phyloP scores from a whole-genome alignment of 2,888 invertebrate species.

The Holacanthella duospinosa region DNA sequence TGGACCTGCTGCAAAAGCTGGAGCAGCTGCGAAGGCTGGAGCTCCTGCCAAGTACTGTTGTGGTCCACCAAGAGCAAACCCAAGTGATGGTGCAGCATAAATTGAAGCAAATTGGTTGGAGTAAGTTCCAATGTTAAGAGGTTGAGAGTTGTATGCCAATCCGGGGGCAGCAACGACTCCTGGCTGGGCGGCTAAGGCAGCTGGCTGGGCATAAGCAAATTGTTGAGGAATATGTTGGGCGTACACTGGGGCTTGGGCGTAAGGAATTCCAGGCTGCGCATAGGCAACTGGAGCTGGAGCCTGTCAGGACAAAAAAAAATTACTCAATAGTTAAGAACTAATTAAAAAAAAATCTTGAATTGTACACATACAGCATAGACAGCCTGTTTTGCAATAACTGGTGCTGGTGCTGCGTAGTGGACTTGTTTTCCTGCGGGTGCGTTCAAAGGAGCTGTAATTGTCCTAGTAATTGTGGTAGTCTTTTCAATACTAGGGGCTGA shows the following conservation, averaged over 20 bases:
- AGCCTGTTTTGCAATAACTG: conserved; percentile 6
- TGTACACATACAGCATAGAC: neutral
- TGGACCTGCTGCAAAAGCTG: conserved; percentile 8
- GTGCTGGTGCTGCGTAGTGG: conserved; percentile 14
- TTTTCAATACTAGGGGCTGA: conserved; percentile 22
- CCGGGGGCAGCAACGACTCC: conserved; percentile 11
- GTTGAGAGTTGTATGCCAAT: conserved; percentile 14
- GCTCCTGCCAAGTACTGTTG: neutral
- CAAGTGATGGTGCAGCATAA: conserved; percentile 29
- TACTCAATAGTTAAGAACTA: neutral
- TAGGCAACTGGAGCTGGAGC: conserved; percentile 9
- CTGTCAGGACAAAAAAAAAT: conserved; percentile 4
- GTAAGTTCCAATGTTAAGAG: neutral
- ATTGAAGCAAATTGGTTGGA: conserved; percentile 18
- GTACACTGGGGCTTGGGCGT: conserved; percentile 7
- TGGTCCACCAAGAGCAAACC: conserved; percentile 27
- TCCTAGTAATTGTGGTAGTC: conserved; percentile 23
- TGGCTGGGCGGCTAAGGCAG: neutral
- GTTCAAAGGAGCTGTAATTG: conserved; percentile 22
- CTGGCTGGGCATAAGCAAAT: neutral
- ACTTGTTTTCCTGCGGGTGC: conserved; percentile 19
- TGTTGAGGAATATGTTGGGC: too few relatives aligned
- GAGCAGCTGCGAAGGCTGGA: conserved; percentile 9
- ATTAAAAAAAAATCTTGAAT: too few relatives aligned
- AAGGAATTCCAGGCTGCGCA: neutral